Percentiles rank a stretch among this genome's conserved stretches.
These are phyloP conservation scores for Buceros bicornis DNA, from an alignment of 2,797 vertebrate genomes.

Conservation along the genomic window DNA sequence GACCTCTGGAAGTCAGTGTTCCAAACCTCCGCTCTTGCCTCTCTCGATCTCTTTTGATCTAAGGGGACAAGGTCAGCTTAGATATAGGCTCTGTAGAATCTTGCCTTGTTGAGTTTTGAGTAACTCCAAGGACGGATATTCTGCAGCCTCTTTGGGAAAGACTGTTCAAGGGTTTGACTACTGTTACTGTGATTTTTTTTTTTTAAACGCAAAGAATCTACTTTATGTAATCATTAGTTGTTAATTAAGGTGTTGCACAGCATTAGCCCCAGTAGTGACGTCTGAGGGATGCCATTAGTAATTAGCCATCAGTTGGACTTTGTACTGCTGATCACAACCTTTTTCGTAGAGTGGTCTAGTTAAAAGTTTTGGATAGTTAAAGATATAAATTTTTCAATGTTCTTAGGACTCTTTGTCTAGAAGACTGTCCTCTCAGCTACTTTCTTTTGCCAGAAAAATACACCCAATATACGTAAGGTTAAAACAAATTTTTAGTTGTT, in stretches of 20 bases:
- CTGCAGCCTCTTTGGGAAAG: background rate
- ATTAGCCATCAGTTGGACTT: background rate
- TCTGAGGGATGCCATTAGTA: background rate
- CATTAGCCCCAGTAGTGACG: background rate
- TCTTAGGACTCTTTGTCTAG: background rate
- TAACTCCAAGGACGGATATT: background rate
- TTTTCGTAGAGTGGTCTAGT: background rate
- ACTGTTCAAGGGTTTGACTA: background rate
- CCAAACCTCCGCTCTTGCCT: background rate
- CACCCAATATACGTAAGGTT: background rate
- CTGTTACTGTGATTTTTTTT: background rate
- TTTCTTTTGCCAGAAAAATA: background rate
- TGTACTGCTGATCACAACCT: background rate
- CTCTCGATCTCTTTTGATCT: accelerated
- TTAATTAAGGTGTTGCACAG: background rate
- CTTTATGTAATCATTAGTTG: background rate
- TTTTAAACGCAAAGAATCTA: background rate
- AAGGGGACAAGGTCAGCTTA: background rate
- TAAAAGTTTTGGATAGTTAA: background rate
- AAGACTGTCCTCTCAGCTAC: background rate
- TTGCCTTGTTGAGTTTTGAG: background rate
- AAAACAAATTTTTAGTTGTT: background rate
- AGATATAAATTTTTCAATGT: background rate
- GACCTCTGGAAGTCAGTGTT: background rate
- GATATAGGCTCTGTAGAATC: background rate